Conservation (phyloP, 1,140 invertebrate species). For the Drosophila miranda region DNA sequence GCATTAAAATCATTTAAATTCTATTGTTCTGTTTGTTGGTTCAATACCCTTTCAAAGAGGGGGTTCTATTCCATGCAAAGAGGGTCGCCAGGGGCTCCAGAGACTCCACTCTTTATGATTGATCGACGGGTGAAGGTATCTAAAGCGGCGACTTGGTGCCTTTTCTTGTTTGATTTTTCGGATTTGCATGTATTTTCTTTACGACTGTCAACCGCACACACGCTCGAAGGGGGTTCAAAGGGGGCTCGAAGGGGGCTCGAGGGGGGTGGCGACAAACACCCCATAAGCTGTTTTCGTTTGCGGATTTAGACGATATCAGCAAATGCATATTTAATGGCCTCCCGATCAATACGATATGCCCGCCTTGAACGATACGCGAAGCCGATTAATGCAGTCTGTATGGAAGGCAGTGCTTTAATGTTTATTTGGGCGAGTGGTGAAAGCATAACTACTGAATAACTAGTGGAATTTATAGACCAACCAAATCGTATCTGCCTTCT, state of each 20-base stretch:
- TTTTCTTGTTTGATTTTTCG: conserved; percentile 2
- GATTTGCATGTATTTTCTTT: conserved; percentile 64
- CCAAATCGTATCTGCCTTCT: no score
- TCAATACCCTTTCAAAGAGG: not conserved
- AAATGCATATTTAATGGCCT: conserved; percentile 79
- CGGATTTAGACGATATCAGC: conserved; percentile 74
- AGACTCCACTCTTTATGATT: no score
- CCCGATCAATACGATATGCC: conserved; percentile 63
- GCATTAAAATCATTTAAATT: conserved; percentile 81
- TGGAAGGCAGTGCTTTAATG: no score
- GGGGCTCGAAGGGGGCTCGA: not conserved
- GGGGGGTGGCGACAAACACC: conserved; percentile 39
- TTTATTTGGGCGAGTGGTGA: no score
- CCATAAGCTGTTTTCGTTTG: conserved; percentile 75
- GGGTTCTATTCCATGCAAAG: no score
- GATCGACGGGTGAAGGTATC: no score
- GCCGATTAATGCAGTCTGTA: conserved; percentile 48
- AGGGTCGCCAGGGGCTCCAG: no score
- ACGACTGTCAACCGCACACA: conserved; percentile 36
- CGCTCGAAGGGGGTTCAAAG: no score
- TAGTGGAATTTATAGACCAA: no score
- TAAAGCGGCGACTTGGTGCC: no score
- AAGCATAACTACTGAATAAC: no score
- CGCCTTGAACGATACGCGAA: conserved; percentile 11
- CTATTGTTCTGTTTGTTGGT: conserved; percentile 74